Base-by-base conservation (phyloP, 2,888 invertebrate genomes). In the Eudemis profundana region DNA sequence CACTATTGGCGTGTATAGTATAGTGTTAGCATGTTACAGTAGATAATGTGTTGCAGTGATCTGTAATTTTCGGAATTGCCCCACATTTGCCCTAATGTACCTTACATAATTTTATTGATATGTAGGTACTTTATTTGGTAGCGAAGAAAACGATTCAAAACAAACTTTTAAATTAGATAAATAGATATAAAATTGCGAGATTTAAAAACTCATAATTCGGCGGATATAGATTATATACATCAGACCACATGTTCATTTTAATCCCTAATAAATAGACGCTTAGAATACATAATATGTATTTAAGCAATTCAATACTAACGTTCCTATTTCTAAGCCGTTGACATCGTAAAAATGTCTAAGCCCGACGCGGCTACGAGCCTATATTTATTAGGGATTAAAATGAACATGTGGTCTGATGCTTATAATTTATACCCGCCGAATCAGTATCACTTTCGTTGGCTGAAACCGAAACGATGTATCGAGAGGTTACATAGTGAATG, bases 401-500 rank as follows among this genome's bases (percentile, higher is more conserved):
- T 61, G 59, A 70, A 57, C 69, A 70, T 71, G 70, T 73, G 69
- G 71, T 70, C 72, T 61, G 74, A 81, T 79, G 78, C 74, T 75
- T 82, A 81, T 82, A 72, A 74, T 74, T 29, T 47, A 46, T 60
- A 70, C 64, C 78, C 82, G 82, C 83, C 79, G 81, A 81, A 75
- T 77, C 68, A 63, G 67, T 70, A 72, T 81, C 78, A 83, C 81
- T 82, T 82, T 82, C 82, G 74, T 76, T 83, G 69, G 75, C 78
- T 75, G 76, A 78, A 78, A 77, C 72, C 72, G 70, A 78, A 54
- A 72, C 69, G 68, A 68, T 63, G 70, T 71, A 67, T 69, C 69
- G 69, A 70, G 72, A 69, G 63, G 63, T 60, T 70, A 72, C 77
- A 84, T 84, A 85, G 82, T 83, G 89, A 86, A 86, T 87, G 76